Percentiles rank a stretch among this genome's conserved stretches.
Conservation (phyloP, 2,113 vertebrate species). For the Chionis minor region DNA sequence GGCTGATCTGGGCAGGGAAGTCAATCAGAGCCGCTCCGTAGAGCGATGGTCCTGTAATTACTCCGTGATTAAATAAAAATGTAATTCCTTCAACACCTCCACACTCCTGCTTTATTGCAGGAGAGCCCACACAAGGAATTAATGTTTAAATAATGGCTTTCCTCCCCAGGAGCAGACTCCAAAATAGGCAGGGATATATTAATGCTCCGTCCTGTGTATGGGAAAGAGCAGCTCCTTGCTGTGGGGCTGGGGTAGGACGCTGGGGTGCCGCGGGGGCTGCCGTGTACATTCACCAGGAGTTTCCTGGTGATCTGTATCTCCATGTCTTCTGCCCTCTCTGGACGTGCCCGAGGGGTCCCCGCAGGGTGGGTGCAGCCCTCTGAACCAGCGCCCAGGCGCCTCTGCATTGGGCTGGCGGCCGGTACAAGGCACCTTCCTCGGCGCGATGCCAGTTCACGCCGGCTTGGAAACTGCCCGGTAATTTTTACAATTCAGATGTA, state of each 20-base stretch:
- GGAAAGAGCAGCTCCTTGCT: not conserved
- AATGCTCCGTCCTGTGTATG: accelerated
- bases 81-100: slow-evolving; percentile 46
- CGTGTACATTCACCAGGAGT: not conserved
- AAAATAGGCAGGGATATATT: not conserved
- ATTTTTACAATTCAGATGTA: not conserved
- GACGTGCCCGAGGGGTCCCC: accelerated
- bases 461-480: accelerated
- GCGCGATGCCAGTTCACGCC: accelerated
- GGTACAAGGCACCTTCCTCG: not conserved
- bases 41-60: slow-evolving; percentile 22
- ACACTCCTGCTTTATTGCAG: slow-evolving; percentile 10
- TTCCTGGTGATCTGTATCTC: not conserved
- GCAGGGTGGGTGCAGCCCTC: not conserved
- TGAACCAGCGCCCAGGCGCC: not conserved
- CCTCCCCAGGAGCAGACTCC: not conserved
- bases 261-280: accelerated
- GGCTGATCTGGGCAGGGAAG: not conserved
- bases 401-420: too few species aligned
- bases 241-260: not conserved
- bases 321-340: accelerated
- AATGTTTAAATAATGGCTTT: slow-evolving; percentile 42
- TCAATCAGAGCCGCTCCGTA: not conserved
- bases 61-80: slow-evolving; percentile 32
- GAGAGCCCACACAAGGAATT: slow-evolving; percentile 59